Base-by-base conservation (phyloP, 2,797 vertebrate genomes). In the Antrozous pallidus region DNA sequence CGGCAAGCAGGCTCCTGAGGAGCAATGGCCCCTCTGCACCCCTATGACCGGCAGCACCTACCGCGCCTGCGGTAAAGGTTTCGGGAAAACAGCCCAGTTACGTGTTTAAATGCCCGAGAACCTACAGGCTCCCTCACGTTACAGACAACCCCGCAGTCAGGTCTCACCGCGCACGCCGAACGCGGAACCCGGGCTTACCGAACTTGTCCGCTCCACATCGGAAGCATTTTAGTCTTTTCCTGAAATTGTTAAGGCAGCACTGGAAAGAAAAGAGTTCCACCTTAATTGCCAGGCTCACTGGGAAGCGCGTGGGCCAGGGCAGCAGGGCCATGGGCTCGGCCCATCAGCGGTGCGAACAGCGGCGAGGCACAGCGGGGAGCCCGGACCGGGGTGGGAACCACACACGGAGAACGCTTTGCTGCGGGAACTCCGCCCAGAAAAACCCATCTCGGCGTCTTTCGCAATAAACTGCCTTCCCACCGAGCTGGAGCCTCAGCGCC, bases 231-330 rank as follows among this genome's bases (percentile, higher is more conserved):
- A 99, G 99, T 98, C 99, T 99, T 98, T 99, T 99, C 97, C 99
- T 99, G 99, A 99, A 99, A 99, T 99, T 99, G 98, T 99, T 99
- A 98, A 99, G 99, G 98, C 99, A 99, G 98, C 99, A 99, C 99
- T 99, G 98, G 58, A 98, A 99, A 67, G 80, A 95, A 97, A 95
- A 95, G 91, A 91, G 70, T 82, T 88, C 92, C 58, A 90, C 79
- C 51, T 95, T 93, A 78, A 93, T 95, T 90, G 73, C 56, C 73
- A 93, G 47, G 54, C 65, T 93, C 73, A 85, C 94, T 91, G 91
- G 33, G 94, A 90, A 89, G 20, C 77, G 63, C 11, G 56, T 74
- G n/a, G 70, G 56, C 91, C 77, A 90, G 47, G 79, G 28, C 40
- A 85, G 75, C 20, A 78, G 79, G 63, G 47, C 54, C 80, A 77